A percentile compares a stretch with the other conserved stretches of the same genome.
Conservation (phyloP, 2,113 vertebrate genomes). For the Corydoras maculifer region DNA sequence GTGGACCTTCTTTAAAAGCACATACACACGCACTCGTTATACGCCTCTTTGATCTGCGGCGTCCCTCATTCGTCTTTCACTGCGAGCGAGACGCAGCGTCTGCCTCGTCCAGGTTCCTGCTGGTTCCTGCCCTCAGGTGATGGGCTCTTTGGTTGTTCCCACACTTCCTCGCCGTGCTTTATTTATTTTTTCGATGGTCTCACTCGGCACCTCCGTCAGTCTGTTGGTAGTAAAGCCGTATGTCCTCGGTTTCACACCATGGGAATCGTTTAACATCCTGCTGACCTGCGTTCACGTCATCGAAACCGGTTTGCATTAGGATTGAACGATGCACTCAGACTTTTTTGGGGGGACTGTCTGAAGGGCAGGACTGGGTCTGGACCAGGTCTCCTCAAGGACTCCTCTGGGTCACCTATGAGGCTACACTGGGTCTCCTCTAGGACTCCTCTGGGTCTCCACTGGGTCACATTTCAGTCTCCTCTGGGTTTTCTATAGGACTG, state of each 20-base stretch:
- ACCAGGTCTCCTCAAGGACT: no score
- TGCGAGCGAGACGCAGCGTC: conserved; percentile 2
- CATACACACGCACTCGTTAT: conserved; percentile 3
- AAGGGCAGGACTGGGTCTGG: no score
- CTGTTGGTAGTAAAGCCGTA: not conserved
- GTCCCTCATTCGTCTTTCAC: conserved; percentile 6
- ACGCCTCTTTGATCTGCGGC: conserved; percentile 9
- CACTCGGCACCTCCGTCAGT: conserved; percentile 12
- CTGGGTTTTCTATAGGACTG: no score
- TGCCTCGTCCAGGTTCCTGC: conserved; percentile 28
- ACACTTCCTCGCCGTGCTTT: not conserved
- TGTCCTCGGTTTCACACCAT: not conserved
- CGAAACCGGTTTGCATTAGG: no score
- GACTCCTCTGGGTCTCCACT: no score
- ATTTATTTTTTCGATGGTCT: conserved; percentile 1
- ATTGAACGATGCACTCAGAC: no score
- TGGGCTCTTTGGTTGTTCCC: conserved; percentile 13
- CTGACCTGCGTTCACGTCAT: not conserved
- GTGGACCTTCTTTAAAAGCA: conserved; percentile 20
- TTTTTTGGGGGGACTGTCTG: no score
- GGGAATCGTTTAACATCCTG: not conserved
- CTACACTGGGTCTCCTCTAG: no score
- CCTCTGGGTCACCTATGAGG: no score
- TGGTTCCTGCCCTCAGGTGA: conserved; percentile 32
- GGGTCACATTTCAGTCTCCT: no score